Evolutionary conservation across 2,888 invertebrate genomes (phyloP), one percentile per base, ranked within the genome.

Genomic region (Meteorus colon): DNA sequence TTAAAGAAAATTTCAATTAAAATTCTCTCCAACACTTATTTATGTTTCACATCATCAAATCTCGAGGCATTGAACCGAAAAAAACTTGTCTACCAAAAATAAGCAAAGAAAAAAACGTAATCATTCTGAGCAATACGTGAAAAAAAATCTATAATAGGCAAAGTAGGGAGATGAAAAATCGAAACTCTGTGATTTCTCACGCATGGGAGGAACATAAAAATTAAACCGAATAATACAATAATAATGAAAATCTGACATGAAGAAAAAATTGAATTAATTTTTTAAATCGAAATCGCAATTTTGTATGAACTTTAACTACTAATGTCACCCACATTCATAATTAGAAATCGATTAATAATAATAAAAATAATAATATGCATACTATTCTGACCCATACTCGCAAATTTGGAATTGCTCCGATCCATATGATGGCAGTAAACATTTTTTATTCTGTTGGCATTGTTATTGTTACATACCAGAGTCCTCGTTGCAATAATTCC

Each of bases 121-220:
- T 19, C 19, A 41, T 10, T n/a, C 41, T 19, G 19, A 2, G 65
- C 31, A 31, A n/a, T 31, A 31, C n/a, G 24, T 45, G 4, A 63
- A 34, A 27, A 59, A 48, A 63, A 45, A 65, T 12, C 16, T 24
- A 41, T 12, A 51, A 19, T 1, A 41, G 12, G 8, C 12, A 2
- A 34, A 48, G n/a, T 14, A 19, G 41, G 29, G 10, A 59, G 12
- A 60, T 16, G 4, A 71, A 29, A 16, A 66, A 66, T 74, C 67
- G 74, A 74, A 71, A 74, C 67, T 69, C 74, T 67, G 74, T 68
- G 62, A 74, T 68, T 74, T 34, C 24, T 51, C 59, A 31, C 48
- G 59, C 34, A 62, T 55, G 51, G 51, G 31, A 55, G 37, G 65
- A 73, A 73, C 19, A 72, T 14, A 66, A 66, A 73, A 45, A 29